phyloP scores from a whole-genome alignment of 2,113 vertebrate species.

The Clarias gariepinus region DNA sequence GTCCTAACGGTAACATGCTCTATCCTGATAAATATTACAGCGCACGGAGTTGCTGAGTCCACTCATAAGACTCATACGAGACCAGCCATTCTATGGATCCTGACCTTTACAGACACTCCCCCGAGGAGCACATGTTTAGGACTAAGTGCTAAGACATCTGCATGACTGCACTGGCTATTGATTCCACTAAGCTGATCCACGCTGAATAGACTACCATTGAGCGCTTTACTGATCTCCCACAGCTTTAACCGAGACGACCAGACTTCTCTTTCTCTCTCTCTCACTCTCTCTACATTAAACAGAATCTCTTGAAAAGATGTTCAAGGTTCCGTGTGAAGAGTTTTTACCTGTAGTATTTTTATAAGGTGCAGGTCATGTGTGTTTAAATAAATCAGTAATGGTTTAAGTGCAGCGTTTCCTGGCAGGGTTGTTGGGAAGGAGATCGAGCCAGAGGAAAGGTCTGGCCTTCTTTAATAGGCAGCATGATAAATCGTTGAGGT shows the following conservation, averaged over 20 bases:
- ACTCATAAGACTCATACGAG: neutral
- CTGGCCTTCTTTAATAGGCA: constrained; percentile 36
- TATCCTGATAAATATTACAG: constrained; percentile 2
- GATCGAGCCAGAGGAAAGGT: neutral
- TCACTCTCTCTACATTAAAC: constrained; percentile 1
- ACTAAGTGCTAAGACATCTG: constrained; percentile 44
- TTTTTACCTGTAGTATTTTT: constrained; percentile 32
- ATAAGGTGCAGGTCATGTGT: constrained; percentile 26
- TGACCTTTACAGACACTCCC: constrained; percentile 37
- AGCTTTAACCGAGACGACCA: constrained; percentile 15
- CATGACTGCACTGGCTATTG: constrained; percentile 35
- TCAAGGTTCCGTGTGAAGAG: neutral
- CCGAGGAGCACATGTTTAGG: constrained; percentile 29
- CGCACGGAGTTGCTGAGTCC: neutral
- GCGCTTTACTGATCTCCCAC: constrained; percentile 7
- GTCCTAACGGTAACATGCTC: neutral
- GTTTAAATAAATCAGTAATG: constrained; percentile 46
- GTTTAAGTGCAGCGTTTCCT: constrained; percentile 45
- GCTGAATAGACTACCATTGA: constrained; percentile 19
- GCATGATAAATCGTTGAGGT: constrained; percentile 37
- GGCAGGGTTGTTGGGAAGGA: neutral
- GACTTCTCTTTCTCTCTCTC: neutral
- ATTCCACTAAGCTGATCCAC: constrained; percentile 38
- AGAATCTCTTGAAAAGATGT: neutral
- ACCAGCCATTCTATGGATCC: constrained; percentile 10